Percentiles rank a stretch among this genome's conserved stretches.
These are phyloP conservation scores for Chlorops oryzae DNA, from an alignment of 1,140 invertebrate genomes.

Conservation along the genomic window DNA sequence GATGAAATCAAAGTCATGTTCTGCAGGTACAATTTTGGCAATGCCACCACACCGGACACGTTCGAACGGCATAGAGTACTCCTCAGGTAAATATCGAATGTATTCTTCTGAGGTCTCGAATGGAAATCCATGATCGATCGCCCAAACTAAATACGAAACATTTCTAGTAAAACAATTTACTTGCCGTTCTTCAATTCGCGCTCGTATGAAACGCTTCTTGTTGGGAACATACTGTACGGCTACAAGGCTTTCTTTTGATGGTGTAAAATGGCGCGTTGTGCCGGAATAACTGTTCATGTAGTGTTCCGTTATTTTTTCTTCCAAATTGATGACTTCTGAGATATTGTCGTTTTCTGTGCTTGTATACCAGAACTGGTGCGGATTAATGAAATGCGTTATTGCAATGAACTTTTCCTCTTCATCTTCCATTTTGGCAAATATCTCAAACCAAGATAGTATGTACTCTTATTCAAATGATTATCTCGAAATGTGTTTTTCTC, in stretches of 20 bases:
- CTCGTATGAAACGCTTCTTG: constrained; percentile 16
- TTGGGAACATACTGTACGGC: constrained; percentile 10
- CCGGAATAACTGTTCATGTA: constrained; percentile 2
- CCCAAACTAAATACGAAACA: constrained; percentile 15
- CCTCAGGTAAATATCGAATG: constrained; percentile 10
- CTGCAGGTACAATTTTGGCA: constrained; percentile 8
- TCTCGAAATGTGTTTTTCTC: too few species aligned
- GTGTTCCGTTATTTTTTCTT: constrained; percentile 3
- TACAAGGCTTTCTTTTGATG: constrained; percentile 5
- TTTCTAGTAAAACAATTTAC: background rate
- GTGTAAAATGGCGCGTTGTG: background rate
- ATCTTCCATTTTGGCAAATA: too few species aligned
- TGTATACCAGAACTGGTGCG: constrained; percentile 17
- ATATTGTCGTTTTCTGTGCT: constrained; percentile 3
- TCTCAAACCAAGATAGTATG: too few species aligned
- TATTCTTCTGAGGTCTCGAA: constrained; percentile 11
- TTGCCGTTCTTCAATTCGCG: constrained; percentile 12
- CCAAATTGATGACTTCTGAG: constrained; percentile 1
- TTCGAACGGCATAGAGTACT: background rate
- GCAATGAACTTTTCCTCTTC: constrained; percentile 7
- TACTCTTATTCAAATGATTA: too few species aligned
- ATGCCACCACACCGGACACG: constrained; percentile 9
- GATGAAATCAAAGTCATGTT: constrained; percentile 8
- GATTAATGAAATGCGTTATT: constrained; percentile 17
- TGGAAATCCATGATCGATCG: constrained; percentile 17